A percentile compares a stretch with the other conserved stretches of the same genome.
Conservation (phyloP, 2,113 vertebrate species). For the Nannobrachium achirus region DNA sequence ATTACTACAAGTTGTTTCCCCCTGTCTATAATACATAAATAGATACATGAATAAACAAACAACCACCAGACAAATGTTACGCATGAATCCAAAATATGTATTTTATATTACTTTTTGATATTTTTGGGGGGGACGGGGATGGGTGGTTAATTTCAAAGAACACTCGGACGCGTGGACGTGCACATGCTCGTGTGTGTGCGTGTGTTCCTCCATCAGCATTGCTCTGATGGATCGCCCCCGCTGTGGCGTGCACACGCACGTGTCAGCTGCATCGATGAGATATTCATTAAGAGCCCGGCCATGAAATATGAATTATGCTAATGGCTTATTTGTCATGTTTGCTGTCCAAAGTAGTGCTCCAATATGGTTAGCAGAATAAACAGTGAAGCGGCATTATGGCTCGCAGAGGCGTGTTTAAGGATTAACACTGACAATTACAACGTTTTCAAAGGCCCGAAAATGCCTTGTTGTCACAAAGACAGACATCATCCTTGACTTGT, state of each 20-base stretch:
- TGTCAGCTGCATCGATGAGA: conserved; percentile 46
- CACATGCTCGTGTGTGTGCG: neutral
- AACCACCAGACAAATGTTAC: neutral
- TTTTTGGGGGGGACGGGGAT: neutral
- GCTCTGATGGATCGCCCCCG: conserved; percentile 24
- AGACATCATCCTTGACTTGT: conserved; percentile 7
- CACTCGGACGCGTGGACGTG: neutral
- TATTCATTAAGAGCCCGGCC: conserved; percentile 39
- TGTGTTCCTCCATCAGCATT: conserved; percentile 12
- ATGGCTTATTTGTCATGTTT: conserved; percentile 32
- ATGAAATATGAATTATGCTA: conserved; percentile 40
- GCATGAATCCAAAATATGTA: neutral
- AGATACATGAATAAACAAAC: neutral
- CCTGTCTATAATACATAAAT: too few relatives aligned
- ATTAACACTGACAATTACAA: conserved; percentile 31
- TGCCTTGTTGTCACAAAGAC: conserved; percentile 1
- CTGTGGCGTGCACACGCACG: neutral
- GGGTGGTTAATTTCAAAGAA: conserved; percentile 13
- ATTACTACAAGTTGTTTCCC: too few relatives aligned
- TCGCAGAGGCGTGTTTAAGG: neutral
- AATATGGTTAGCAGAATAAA: conserved; percentile 22
- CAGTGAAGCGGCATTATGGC: neutral
- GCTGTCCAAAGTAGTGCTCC: conserved; percentile 11
- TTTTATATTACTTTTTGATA: too few relatives aligned
- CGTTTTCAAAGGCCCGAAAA: conserved; percentile 29